phyloP scores from a whole-genome alignment of 1,140 invertebrate species.

The Aphidius ervi region DNA sequence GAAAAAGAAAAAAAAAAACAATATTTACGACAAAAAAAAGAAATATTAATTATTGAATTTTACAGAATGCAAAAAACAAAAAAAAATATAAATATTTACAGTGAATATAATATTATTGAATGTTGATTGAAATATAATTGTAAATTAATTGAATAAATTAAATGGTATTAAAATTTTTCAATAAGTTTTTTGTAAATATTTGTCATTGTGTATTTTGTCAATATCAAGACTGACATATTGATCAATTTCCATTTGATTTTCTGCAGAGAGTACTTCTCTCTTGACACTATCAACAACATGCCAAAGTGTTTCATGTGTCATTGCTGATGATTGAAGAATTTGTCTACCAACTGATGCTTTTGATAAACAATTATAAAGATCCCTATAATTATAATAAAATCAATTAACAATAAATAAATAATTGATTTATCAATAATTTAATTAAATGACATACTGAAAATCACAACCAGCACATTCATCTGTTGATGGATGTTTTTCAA shows the following conservation, averaged over 20 bases:
- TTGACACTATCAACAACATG: not conserved
- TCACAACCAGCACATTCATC: slow-evolving; percentile 22
- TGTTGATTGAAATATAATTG: not conserved
- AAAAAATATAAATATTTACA: not conserved
- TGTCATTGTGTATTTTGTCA: slow-evolving; percentile 5
- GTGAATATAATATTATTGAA: not conserved
- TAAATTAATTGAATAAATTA: not conserved
- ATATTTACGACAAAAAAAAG: too few relatives aligned
- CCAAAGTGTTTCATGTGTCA: slow-evolving; percentile 18
- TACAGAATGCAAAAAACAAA: not conserved
- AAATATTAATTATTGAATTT: not conserved
- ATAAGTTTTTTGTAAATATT: slow-evolving; percentile 6
- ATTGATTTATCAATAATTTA: not conserved
- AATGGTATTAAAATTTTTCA: slow-evolving; percentile 2
- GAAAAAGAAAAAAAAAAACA: too few relatives aligned
- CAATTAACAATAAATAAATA: not conserved
- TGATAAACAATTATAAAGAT: slow-evolving; percentile 20
- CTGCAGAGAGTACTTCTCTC: too few relatives aligned
- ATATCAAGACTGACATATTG: slow-evolving; percentile 11
- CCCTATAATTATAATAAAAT: slow-evolving; percentile 18
- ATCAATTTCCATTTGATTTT: not conserved
- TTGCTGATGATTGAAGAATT: slow-evolving; percentile 13
- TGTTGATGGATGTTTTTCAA: slow-evolving; percentile 24
- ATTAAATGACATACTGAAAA: slow-evolving; percentile 15
- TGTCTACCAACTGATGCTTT: slow-evolving; percentile 19